These are phyloP conservation scores for Synodontis membranacea DNA, from an alignment of 2,113 vertebrate genomes.

Conservation along the genomic window DNA sequence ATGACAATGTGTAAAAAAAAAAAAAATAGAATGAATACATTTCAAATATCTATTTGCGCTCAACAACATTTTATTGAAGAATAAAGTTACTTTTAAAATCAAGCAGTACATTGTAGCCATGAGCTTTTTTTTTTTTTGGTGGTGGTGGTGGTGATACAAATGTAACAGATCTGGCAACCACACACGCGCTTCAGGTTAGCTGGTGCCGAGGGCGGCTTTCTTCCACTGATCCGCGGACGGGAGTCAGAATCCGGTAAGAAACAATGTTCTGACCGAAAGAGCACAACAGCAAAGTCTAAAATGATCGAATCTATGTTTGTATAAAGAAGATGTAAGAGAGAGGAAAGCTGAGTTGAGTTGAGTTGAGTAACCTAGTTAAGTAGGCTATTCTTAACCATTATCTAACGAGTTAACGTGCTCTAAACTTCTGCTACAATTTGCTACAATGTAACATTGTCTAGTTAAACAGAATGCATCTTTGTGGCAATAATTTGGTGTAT, in stretches of 20 bases:
- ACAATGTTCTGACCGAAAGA: neutral
- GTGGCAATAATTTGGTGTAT: neutral
- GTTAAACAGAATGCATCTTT: neutral
- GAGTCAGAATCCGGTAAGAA: neutral
- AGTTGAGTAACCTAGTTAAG: neutral
- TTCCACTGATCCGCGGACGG: too few species aligned
- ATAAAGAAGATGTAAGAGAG: neutral
- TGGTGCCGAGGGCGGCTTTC: neutral
- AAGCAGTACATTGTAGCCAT: neutral
- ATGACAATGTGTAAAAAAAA: neutral
- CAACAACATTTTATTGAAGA: neutral
- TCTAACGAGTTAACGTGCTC: neutral
- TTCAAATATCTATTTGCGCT: neutral
- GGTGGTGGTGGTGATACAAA: accelerated
- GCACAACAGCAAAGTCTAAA: neutral
- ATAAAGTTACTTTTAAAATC: neutral
- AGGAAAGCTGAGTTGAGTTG: neutral
- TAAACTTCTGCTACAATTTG: neutral
- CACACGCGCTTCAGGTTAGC: neutral
- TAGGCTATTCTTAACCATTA: neutral
- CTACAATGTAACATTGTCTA: neutral
- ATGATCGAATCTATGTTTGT: too few species aligned
- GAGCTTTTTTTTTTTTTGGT: accelerated
- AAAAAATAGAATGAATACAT: neutral
- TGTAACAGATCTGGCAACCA: slow-evolving; percentile 23